phyloP scores from a whole-genome alignment of 1,140 invertebrate genomes.

The Triops longicaudatus region DNA sequence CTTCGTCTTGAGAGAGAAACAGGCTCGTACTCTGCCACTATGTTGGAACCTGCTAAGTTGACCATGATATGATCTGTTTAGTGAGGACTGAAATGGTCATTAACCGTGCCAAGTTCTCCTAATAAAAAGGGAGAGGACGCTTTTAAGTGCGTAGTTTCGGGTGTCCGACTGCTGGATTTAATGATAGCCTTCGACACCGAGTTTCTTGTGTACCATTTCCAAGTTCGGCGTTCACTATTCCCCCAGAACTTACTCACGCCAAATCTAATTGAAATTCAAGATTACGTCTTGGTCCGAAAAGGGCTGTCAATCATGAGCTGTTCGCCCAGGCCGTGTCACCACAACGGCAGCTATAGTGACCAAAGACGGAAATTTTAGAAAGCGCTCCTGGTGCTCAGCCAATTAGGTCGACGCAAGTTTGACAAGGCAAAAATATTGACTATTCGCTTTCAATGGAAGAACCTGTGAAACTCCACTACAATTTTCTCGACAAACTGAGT shows the following conservation, averaged over 20 bases:
- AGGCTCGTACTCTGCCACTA: not conserved
- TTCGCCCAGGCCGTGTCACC: not conserved
- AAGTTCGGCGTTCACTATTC: not conserved
- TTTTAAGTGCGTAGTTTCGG: not conserved
- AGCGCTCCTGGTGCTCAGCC: not conserved
- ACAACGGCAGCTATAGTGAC: not conserved
- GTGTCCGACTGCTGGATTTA: not conserved
- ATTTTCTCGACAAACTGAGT: no score
- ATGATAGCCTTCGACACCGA: not conserved
- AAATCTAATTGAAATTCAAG: not conserved
- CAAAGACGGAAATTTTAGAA: constrained; percentile 12
- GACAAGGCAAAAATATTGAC: not conserved
- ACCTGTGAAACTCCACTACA: no score
- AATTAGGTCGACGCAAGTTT: not conserved
- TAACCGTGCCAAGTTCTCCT: not conserved
- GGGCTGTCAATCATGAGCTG: not conserved
- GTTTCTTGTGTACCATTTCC: not conserved
- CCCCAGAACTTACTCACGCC: not conserved
- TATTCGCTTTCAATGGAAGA: not conserved
- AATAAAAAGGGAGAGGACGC: not conserved
- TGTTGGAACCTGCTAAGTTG: not conserved
- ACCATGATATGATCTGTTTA: not conserved
- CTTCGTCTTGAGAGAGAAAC: not conserved
- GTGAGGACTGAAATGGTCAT: not conserved
- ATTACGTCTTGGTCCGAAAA: not conserved